Conservation (phyloP, 2,113 vertebrate genomes). For the Oriolus oriolus region DNA sequence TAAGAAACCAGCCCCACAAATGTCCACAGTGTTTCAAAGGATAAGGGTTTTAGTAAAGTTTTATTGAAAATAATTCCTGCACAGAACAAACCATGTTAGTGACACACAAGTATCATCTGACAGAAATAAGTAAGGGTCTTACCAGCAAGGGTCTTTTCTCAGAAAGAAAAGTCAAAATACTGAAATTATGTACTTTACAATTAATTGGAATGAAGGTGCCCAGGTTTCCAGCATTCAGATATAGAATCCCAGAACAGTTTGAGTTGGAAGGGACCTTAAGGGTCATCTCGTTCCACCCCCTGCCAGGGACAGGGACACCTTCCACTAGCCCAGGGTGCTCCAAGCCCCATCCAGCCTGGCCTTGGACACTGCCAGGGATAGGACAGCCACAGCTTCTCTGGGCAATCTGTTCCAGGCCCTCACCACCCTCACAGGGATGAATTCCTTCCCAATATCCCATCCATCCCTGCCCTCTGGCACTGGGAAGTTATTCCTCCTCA, state of each 20-base stretch:
- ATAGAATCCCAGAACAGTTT: background rate
- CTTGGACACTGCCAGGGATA: background rate
- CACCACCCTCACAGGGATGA: rapidly evolving
- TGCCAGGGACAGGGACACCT: background rate
- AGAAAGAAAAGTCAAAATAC: background rate
- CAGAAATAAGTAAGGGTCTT: background rate
- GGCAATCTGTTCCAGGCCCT: background rate
- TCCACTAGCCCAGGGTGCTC: background rate
- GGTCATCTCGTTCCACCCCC: background rate
- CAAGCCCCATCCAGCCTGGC: rapidly evolving
- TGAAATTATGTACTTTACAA: background rate
- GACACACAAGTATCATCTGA: background rate
- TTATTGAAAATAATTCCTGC: background rate
- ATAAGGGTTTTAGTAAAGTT: background rate
- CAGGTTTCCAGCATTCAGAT: background rate
- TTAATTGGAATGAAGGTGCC: background rate
- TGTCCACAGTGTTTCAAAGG: background rate
- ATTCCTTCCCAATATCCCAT: background rate
- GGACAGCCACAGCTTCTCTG: background rate
- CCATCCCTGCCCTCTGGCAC: background rate
- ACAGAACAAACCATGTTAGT: background rate
- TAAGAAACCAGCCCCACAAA: background rate
- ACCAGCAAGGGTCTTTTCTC: background rate
- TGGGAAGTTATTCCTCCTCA: rapidly evolving
- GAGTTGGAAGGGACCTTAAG: background rate